Evolutionary conservation across 2,797 vertebrate species (phyloP), one percentile per base, ranked within the genome.

Genomic region (Sphaeramia orbicularis): DNA sequence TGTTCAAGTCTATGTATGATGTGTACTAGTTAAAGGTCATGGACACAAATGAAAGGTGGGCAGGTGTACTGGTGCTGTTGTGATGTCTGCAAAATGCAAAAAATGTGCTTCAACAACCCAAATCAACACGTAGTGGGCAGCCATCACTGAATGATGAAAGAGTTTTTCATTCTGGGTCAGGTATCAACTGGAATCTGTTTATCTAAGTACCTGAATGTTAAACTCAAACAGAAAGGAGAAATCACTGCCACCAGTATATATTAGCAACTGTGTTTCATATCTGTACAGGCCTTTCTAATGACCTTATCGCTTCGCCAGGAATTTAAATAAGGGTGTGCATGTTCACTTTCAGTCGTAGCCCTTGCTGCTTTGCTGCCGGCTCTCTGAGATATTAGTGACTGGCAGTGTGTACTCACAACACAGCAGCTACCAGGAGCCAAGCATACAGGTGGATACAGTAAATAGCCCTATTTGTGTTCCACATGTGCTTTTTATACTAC

Each of bases 271-370:
- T 24, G 48, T 21, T 37, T 61, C 16, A 45, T 42, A 45, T 49
- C 38, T n/a, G 40, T 15, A 5, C 24, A 53, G n/a, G n/a, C n/a
- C n/a, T 64, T 69, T 65, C 43, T 58, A 35, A 10, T 2, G 10
- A 10, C 32, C 50, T 57, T 49, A 72, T 78, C 75, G 60, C 19
- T 3, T 10, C 15, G 63, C 0, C 0, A 11, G n/a, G 15, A 7
- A 37, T 55, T 56, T 37, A 61, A 72, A 72, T 51, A 64, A 41
- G 63, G 50, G 54, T 12, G 52, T 16, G 43, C 38, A 21, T 77
- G 56, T 69, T 74, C 32, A 64, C 51, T 55, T 65, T 65, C 19
- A 74, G 63, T 68, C 75, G 5, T 32, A 13, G 41, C 37, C 52
- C 47, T 64, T 60, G 44, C n/a, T 48, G 27, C 32, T 53, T 30